Evolutionary conservation across 2,113 vertebrate species (phyloP).

Genomic region (Catharus bicknelli): DNA sequence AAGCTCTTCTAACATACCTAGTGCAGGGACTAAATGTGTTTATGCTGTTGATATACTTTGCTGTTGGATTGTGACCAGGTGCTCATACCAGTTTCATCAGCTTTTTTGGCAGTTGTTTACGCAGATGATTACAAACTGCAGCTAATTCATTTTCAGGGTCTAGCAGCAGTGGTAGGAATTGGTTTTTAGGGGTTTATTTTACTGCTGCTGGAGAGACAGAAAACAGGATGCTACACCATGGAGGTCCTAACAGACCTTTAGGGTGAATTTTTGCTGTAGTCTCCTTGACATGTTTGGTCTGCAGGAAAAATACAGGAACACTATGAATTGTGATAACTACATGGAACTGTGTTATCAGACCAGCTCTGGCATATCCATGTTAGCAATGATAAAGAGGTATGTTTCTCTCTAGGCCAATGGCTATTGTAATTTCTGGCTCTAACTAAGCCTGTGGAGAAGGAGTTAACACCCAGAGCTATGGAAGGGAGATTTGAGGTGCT

Average conservation of each 20-base stretch:
- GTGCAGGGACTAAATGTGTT: background rate
- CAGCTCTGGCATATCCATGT: background rate
- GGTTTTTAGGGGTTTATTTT: background rate
- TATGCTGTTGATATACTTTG: background rate
- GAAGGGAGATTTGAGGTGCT: background rate
- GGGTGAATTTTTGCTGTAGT: background rate
- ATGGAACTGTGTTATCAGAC: background rate
- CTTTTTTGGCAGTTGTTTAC: background rate
- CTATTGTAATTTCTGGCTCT: background rate
- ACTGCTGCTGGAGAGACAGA: background rate
- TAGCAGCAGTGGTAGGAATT: background rate
- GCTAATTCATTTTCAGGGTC: background rate
- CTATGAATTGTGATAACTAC: background rate
- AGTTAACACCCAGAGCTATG: background rate
- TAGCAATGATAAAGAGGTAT: background rate
- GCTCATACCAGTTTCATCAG: background rate
- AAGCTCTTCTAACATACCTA: background rate
- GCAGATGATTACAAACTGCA: background rate
- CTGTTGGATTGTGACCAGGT: background rate
- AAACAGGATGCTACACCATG: background rate
- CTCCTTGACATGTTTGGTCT: background rate
- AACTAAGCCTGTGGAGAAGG: background rate
- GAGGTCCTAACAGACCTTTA: background rate
- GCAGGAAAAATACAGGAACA: background rate
- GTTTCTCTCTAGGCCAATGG: background rate